Evolutionary conservation across 1,140 invertebrate genomes (phyloP).

Genomic region (Monochamus saltuarius): DNA sequence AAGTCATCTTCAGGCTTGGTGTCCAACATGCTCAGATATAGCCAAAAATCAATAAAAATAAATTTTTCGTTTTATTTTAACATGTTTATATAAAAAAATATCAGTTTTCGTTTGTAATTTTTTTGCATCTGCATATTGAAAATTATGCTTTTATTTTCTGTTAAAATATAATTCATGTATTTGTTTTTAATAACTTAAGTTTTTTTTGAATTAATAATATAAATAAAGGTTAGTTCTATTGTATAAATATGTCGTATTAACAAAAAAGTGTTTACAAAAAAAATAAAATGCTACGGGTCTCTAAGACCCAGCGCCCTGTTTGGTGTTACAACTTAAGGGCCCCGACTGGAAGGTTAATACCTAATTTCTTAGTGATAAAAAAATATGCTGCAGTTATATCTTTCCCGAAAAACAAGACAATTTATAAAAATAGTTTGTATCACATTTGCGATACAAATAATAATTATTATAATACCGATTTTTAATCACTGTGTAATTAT

Average conservation of each 20-base stretch:
- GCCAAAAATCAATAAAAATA: too few relatives aligned
- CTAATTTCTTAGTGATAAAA: constrained; percentile 6
- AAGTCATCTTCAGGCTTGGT: too few relatives aligned
- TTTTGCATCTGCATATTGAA: too few relatives aligned
- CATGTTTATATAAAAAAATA: constrained; percentile 5
- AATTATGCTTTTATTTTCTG: neutral
- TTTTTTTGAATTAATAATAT: constrained; percentile 1
- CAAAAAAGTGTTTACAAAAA: neutral
- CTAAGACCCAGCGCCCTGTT: neutral
- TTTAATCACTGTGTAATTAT: too few relatives aligned
- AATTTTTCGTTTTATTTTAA: neutral
- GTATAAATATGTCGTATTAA: constrained; percentile 8
- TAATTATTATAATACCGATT: too few relatives aligned
- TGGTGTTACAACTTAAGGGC: too few relatives aligned
- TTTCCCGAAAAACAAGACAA: too few relatives aligned
- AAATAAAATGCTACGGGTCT: neutral
- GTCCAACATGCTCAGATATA: too few relatives aligned
- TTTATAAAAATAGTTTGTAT: too few relatives aligned
- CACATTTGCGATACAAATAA: too few relatives aligned
- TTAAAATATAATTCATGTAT: constrained; percentile 4
- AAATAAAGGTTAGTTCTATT: constrained; percentile 22
- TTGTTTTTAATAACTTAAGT: constrained; percentile 7
- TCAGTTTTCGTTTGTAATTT: neutral
- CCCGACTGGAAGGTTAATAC: neutral
- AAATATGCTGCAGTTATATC: too few relatives aligned